These are phyloP conservation scores for Ctenopoma kingsleyae DNA, from an alignment of 2,797 vertebrate genomes.

Conservation along the genomic window DNA sequence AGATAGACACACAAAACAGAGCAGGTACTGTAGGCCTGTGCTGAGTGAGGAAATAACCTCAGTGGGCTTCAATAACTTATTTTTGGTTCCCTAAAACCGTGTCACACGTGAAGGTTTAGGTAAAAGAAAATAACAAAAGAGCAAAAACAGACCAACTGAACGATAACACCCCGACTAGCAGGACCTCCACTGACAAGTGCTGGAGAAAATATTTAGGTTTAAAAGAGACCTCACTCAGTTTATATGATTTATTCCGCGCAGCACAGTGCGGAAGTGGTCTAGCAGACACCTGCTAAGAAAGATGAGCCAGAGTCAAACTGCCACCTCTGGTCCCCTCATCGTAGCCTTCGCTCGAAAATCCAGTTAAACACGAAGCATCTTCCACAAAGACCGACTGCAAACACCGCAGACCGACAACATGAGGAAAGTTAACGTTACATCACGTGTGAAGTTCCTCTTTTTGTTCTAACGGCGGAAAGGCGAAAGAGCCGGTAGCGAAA, in stretches of 20 bases:
- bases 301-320: slow-evolving; percentile 43
- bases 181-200: neutral
- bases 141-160: neutral
- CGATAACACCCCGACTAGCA: neutral
- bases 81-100: slow-evolving; percentile 41
- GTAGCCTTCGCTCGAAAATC: neutral
- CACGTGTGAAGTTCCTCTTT: slow-evolving; percentile 43
- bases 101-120: neutral
- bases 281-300: slow-evolving; percentile 72
- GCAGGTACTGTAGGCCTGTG: neutral
- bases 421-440: slow-evolving; percentile 18
- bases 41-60: slow-evolving; percentile 22
- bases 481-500: slow-evolving; percentile 10
- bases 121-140: neutral
- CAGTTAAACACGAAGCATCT: neutral
- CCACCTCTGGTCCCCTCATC: neutral
- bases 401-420: neutral
- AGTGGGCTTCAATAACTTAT: slow-evolving; percentile 11
- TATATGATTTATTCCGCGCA: slow-evolving; percentile 6
- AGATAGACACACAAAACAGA: neutral
- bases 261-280: slow-evolving; percentile 67
- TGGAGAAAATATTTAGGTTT: neutral
- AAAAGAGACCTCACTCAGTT: neutral
- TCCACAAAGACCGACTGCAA: neutral
- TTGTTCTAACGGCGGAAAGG: neutral